These are phyloP conservation scores for Sciurus vulgaris DNA, from an alignment of 2,797 vertebrate genomes.

Conservation along the genomic window DNA sequence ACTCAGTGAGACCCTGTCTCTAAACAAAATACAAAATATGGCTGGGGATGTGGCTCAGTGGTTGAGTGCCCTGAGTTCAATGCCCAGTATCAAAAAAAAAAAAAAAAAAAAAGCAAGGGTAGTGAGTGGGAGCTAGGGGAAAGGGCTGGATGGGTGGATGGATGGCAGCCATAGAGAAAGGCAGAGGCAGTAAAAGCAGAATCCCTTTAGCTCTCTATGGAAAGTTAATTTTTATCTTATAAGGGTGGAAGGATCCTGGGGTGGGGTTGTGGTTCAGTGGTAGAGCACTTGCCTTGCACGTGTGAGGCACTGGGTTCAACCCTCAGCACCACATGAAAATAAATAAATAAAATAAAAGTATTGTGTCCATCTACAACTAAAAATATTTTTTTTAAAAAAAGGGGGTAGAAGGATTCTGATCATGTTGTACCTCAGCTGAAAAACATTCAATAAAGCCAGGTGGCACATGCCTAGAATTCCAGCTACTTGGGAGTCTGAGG, in stretches of 20 bases:
- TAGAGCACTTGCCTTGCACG: no score
- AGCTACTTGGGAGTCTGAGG: not conserved
- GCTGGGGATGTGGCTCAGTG: no score
- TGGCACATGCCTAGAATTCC: not conserved
- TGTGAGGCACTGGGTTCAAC: no score
- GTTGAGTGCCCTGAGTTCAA: no score
- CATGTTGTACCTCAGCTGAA: not conserved
- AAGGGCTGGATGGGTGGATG: not conserved
- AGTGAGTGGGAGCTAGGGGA: not conserved
- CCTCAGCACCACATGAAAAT: no score
- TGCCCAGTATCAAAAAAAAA: no score
- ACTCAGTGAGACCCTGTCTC: no score
- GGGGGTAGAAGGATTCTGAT: not conserved
- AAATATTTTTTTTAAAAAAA: no score
- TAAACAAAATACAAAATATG: no score
- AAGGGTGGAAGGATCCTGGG: not conserved
- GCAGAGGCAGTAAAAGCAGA: not conserved
- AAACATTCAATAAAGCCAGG: not conserved
- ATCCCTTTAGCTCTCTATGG: not conserved
- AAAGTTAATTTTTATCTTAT: constrained; percentile 5
- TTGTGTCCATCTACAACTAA: no score
- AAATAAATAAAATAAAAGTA: no score
- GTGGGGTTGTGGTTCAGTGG: no score
- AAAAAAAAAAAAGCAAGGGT: not conserved
- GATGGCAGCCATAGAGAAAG: not conserved